Base-by-base conservation (phyloP, 2,797 vertebrate species). In the Trematomus bernacchii region DNA sequence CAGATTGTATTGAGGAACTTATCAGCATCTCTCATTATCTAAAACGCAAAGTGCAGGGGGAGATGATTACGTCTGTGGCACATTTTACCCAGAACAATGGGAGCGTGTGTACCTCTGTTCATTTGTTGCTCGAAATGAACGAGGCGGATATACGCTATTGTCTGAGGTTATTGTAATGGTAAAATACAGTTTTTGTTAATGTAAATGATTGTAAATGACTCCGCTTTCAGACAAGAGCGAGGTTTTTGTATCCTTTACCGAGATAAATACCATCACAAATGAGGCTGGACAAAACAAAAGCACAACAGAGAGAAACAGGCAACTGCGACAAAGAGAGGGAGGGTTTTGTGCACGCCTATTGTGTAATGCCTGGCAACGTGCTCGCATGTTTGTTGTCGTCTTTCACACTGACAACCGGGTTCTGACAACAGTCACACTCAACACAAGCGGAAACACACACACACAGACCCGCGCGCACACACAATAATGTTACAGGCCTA, bases 81-180 rank as follows among this genome's bases (percentile, higher is more conserved):
- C 73, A 78, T 90, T 91, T 90, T 62, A 72, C 65, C 46, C 83
- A 84, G 86, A 92, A 93, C 89, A 94, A 93, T 90, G 66, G 66
- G 51, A 68, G 83, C 59, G 58, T 46, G 61, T 86, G 70, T 83
- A 77, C 76, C 77, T 79, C 82, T 84, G 79, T 89, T 92, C 84
- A 77, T 89, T 82, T 88, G 84, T 76, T 79, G 87, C 82, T 73
- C 57, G 77, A 80, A 93, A 85, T 85, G 79, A 93, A 91, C 70
- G 30, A 83, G 80, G 81, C 58, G 27, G 82, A 87, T 83, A 86
- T 65, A 62, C 74, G 77, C 91, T 59, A 92, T 94, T 94, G 93
- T 94, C 83, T 92, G 90, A 57, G 82, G 75, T 89, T 89, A 94
- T 94, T 94, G 93, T 93, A 77, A 94, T 94, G 92, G 85, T 93